These are phyloP conservation scores for Vanessa tameamea DNA, from an alignment of 1,140 invertebrate genomes.

Conservation along the genomic window DNA sequence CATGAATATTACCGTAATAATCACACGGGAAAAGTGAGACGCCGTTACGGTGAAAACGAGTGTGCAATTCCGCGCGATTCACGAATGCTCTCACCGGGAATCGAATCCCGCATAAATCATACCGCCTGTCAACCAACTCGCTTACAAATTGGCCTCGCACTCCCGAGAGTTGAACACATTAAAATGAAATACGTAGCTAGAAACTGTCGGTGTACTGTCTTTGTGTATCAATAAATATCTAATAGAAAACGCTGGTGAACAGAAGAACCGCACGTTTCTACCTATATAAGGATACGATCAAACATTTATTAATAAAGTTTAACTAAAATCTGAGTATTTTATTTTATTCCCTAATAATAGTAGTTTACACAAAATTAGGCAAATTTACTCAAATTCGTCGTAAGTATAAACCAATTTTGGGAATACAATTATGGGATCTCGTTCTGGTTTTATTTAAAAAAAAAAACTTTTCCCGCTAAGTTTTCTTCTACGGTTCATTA, in stretches of 20 bases:
- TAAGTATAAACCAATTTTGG: no score
- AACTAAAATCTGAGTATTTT: no score
- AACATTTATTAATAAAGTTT: background rate
- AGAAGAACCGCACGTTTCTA: background rate
- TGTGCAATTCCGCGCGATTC: slow-evolving; percentile 21
- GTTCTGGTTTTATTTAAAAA: no score
- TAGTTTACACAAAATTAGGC: no score
- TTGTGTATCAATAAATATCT: slow-evolving; percentile 13
- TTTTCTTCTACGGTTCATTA: no score
- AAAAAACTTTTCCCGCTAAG: no score
- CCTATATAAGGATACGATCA: background rate
- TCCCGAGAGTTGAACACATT: slow-evolving; percentile 14
- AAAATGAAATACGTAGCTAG: slow-evolving; percentile 24
- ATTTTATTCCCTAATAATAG: no score
- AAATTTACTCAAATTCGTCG: no score
- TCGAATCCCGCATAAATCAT: slow-evolving; percentile 43
- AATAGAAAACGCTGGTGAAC: slow-evolving; percentile 11
- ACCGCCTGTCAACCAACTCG: slow-evolving; percentile 25
- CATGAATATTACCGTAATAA: slow-evolving; percentile 18
- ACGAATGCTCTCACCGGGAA: slow-evolving; percentile 39
- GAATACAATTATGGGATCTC: no score
- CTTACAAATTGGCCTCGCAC: slow-evolving; percentile 39
- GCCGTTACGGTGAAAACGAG: slow-evolving; percentile 33
- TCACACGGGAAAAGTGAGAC: slow-evolving; percentile 34
- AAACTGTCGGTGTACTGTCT: background rate